Evolutionary conservation across 2,113 vertebrate genomes (phyloP), one percentile per base, ranked within the genome.

Genomic region (Platysteira castanea): DNA sequence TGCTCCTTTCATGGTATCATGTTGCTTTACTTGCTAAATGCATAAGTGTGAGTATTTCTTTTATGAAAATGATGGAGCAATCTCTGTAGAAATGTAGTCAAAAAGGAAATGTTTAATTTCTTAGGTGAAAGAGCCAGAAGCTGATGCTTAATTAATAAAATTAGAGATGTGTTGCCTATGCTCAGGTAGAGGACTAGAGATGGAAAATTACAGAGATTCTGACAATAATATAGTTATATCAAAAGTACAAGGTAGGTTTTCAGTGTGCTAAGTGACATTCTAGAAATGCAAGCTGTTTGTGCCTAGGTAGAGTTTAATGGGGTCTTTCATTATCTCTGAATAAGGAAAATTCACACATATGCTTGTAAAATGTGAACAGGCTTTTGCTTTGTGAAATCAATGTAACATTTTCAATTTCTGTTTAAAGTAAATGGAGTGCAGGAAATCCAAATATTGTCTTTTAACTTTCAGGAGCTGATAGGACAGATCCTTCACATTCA

Each of bases 401-500:
- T 65, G 61, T 53, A 73, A 35, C 3, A 2, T 87, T 95, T 95
- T 59, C 54, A 70, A 9, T 56, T 88, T 93, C 46, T 74, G 4
- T 73, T 88, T 54, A 63, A 91, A 68, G 67, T 59, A 81, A 93
- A 75, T n/a, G 26, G 22, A 57, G 23, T 46, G 47, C 17, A 68
- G 35, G 41, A 93, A 73, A 37, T 39, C 82, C 22, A 88, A 10
- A 71, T 50, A n/a, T 19, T 93, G 9, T 87, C 52, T 84, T 96
- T 85, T 95, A 41, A 74, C 78, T 94, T 91, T 16, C 80, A 98
- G 98, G 96, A 96, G 88, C 93, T 84, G 94, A 86, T 42, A 23
- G 56, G 76, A 86, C 92, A 84, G 97, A 98, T 52, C 49, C 95
- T 59, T 94, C 97, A 30, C 95, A 95, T 54, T 89, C 97, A 63